Conservation (phyloP, 2,113 vertebrate genomes). For the Chloroceryle aenea region DNA sequence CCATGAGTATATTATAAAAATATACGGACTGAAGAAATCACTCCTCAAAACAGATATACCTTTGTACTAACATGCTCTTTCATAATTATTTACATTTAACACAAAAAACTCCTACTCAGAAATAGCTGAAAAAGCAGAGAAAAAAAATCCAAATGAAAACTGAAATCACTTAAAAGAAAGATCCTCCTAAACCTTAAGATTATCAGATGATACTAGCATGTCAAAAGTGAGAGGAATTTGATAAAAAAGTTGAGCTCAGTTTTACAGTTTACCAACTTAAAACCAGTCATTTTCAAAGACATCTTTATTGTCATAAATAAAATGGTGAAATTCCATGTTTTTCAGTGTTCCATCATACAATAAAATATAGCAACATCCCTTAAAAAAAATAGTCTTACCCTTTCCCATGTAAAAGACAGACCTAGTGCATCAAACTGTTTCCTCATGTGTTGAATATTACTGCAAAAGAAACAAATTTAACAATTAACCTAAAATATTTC, state of each 20-base stretch:
- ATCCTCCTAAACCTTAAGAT: neutral
- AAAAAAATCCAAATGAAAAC: neutral
- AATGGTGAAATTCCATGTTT: neutral
- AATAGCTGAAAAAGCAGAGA: neutral
- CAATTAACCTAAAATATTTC: neutral
- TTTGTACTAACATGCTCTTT: neutral
- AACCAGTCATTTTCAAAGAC: neutral
- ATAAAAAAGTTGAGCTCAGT: neutral
- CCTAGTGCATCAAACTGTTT: slow-evolving; percentile 90
- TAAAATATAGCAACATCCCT: neutral
- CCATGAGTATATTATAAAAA: neutral
- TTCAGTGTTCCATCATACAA: neutral
- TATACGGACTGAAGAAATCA: neutral
- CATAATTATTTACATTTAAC: neutral
- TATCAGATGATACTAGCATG: neutral
- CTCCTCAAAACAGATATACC: neutral
- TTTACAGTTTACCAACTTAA: neutral
- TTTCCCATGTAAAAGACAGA: slow-evolving; percentile 94
- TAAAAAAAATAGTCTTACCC: slow-evolving; percentile 80
- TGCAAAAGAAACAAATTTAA: slow-evolving; percentile 56
- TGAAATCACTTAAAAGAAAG: neutral
- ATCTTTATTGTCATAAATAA: neutral
- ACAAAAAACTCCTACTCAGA: neutral
- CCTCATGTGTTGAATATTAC: slow-evolving; percentile 92
- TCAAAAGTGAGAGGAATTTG: neutral